Conservation (phyloP, 2,113 vertebrate species). For the Centropus unirufus region DNA sequence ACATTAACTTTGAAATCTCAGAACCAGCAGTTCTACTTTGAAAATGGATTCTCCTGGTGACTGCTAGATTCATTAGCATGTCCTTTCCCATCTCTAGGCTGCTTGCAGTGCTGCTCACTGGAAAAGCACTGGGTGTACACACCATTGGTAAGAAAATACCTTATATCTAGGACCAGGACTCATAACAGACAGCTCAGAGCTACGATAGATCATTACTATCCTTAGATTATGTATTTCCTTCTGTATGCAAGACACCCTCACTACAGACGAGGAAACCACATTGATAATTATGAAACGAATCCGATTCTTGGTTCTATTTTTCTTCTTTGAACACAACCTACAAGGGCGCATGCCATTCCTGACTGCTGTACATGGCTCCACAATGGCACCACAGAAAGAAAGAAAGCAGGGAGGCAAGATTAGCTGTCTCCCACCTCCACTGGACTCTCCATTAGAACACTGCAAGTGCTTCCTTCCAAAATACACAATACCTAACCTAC, state of each 20-base stretch:
- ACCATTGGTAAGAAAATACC: not conserved
- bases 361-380: not conserved
- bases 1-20: not conserved
- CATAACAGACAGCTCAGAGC: not conserved
- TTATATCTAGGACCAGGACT: not conserved
- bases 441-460: accelerated
- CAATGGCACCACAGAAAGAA: not conserved
- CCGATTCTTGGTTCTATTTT: not conserved
- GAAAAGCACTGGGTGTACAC: not conserved
- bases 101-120: not conserved
- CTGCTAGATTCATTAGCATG: not conserved
- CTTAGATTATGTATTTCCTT: not conserved
- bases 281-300: not conserved
- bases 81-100: not conserved
- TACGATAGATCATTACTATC: not conserved
- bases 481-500: not conserved
- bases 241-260: not conserved
- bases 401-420: not conserved
- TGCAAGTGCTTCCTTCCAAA: not conserved
- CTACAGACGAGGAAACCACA: not conserved
- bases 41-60: not conserved
- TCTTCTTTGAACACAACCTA: not conserved
- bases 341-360: not conserved
- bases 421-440: accelerated
- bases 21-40: not conserved